Evolutionary conservation across 2,888 invertebrate species (phyloP), one percentile per base, ranked within the genome.

Genomic region (Euplagia quadripunctaria): DNA sequence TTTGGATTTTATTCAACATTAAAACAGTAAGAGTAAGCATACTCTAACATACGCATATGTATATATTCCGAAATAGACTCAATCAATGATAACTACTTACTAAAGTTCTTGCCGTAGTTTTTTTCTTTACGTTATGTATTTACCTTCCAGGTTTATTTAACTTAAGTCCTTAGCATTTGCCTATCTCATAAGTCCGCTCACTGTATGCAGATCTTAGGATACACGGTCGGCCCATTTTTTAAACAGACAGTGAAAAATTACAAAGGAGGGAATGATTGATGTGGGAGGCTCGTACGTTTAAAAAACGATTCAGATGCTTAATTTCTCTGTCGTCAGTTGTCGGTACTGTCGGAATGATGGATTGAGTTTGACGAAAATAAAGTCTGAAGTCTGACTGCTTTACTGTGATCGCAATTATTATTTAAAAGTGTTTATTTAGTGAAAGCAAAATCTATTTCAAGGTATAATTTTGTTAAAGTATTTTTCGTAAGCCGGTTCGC

Each of bases 241-340:
- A 83, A 87, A 84, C 74, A 90, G 93, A 93, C 94, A 90, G 88
- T 94, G 94, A 94, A 93, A 94, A 93, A 94, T 94, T 90, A 88
- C 91, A 83, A 85, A 86, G 86, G 88, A 87, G 86, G 69, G 82
- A 86, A 91, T 94, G 94, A 94, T 94, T 91, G 94, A 94, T 94
- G 91, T 94, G 90, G 80, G 73, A 78, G 83, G 77, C 76, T 81
- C 89, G 86, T 81, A 86, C 91, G 91, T 92, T 94, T 91, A 93
- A 93, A 93, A 93, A 93, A 89, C 93, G 91, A 92, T 94, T 93
- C 87, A 77, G 89, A 88, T 89, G 91, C 93, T 94, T 94, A 94
- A 94, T 93, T 94, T 94, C 90, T 90, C 89, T 92, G 93, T 94
- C 93, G 91, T 90, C 92, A 89, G 89, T 89, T 90, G 93, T 91